Evolutionary conservation across 2,797 vertebrate genomes (phyloP).

Genomic region (Spinus pinus): DNA sequence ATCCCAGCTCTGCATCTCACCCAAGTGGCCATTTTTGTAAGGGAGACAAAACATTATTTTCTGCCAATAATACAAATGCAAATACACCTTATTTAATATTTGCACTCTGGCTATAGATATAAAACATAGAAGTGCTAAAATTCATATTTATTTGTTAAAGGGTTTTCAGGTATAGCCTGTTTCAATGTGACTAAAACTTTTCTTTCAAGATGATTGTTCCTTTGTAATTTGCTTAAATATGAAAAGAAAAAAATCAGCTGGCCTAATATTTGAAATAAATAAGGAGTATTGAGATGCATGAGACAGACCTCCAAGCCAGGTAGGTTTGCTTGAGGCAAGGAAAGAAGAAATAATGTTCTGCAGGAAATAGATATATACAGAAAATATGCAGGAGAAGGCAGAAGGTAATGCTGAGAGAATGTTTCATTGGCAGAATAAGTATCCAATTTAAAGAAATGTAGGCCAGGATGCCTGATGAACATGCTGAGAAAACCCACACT

Average conservation of each 20-base stretch:
- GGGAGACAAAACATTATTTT: not conserved
- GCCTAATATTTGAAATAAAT: not conserved
- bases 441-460: not conserved
- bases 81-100: not conserved
- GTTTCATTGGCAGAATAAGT: not conserved
- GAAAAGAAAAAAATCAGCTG: not conserved
- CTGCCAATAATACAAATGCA: not conserved
- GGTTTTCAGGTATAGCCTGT: not conserved
- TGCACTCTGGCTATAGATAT: not conserved
- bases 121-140: not conserved
- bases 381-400: not conserved
- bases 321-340: not conserved
- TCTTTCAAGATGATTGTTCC: not conserved
- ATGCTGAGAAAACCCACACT: not conserved
- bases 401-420: not conserved
- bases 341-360: not conserved
- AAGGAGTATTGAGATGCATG: not conserved
- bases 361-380: not conserved
- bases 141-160: not conserved
- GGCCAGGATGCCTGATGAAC: not conserved
- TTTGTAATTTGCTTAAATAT: not conserved
- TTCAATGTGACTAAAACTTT: not conserved
- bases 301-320: not conserved
- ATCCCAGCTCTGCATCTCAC: not conserved
- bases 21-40: not conserved